Percentiles rank a stretch among this genome's conserved stretches.
phyloP scores from a whole-genome alignment of 2,113 vertebrate species.

The Phocoena sinus region DNA sequence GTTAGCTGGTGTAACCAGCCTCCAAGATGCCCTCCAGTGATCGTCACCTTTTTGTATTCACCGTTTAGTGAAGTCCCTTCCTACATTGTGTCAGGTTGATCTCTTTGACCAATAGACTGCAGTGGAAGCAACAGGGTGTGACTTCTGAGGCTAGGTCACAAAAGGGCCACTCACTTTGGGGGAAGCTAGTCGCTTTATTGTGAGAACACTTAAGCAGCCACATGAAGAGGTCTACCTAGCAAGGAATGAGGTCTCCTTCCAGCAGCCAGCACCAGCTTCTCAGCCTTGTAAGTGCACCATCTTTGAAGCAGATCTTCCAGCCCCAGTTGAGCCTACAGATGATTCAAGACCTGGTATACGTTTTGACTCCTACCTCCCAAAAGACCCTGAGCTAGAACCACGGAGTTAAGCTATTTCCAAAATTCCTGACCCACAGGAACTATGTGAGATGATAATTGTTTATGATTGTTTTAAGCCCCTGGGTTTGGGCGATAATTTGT shows the following conservation, averaged over 20 bases:
- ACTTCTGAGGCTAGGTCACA: background rate
- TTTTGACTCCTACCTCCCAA: background rate
- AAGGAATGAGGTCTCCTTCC: background rate
- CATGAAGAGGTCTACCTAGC: background rate
- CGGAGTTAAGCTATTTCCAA: background rate
- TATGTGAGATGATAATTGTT: background rate
- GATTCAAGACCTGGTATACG: background rate
- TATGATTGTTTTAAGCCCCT: background rate
- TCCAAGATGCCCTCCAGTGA: background rate
- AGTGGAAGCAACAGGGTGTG: background rate
- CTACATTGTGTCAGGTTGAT: background rate
- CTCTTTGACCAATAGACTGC: background rate
- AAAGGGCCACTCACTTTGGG: background rate
- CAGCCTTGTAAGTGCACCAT: background rate
- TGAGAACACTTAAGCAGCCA: background rate
- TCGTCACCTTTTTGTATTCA: background rate
- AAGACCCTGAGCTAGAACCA: background rate
- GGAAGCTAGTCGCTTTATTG: background rate
- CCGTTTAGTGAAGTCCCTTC: background rate
- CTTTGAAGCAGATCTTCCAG: background rate
- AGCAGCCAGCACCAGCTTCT: background rate
- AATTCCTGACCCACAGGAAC: background rate
- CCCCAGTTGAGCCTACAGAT: background rate
- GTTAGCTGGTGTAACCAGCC: background rate
- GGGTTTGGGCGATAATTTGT: background rate